Evolutionary conservation across 2,797 vertebrate genomes (phyloP).

Genomic region (Mormyrops boulengeri): DNA sequence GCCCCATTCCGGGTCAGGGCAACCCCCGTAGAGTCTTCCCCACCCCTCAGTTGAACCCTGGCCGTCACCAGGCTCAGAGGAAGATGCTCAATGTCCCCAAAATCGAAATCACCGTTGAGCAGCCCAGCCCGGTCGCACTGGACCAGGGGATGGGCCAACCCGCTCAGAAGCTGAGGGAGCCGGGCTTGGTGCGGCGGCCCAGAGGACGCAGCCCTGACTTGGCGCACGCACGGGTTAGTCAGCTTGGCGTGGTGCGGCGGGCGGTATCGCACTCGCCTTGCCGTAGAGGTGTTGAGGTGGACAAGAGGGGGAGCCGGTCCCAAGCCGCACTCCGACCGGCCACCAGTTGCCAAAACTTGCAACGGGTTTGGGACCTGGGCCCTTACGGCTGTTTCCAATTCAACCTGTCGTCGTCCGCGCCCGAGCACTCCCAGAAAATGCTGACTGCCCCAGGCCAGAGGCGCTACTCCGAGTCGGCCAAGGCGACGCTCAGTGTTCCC

Average conservation of each 20-base stretch:
- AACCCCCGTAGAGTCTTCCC: slow-evolving; percentile 29
- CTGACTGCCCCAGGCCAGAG: background rate
- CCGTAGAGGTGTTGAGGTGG: slow-evolving; percentile 43
- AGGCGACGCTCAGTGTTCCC: background rate
- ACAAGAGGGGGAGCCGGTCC: background rate
- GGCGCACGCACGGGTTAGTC: slow-evolving; percentile 49
- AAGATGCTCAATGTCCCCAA: background rate
- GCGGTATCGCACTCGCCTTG: slow-evolving; percentile 39
- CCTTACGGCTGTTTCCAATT: background rate
- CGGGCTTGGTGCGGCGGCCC: slow-evolving; percentile 22
- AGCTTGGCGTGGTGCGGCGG: background rate
- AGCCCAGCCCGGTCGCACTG: slow-evolving; percentile 22
- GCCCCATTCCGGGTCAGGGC: slow-evolving; percentile 37
- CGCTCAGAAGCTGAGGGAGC: slow-evolving; percentile 44
- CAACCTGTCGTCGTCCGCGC: slow-evolving; percentile 34
- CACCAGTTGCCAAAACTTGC: background rate
- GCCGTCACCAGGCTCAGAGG: slow-evolving; percentile 22
- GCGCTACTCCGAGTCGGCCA: background rate
- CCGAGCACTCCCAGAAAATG: background rate
- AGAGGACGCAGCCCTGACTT: slow-evolving; percentile 26
- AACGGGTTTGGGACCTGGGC: slow-evolving; percentile 24
- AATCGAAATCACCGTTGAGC: slow-evolving; percentile 41
- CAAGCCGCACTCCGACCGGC: background rate
- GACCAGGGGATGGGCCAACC: slow-evolving; percentile 51
- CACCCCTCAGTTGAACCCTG: slow-evolving; percentile 27